Evolutionary conservation across 2,113 vertebrate genomes (phyloP), one percentile per base, ranked within the genome.

Genomic region (Raja brachyura): DNA sequence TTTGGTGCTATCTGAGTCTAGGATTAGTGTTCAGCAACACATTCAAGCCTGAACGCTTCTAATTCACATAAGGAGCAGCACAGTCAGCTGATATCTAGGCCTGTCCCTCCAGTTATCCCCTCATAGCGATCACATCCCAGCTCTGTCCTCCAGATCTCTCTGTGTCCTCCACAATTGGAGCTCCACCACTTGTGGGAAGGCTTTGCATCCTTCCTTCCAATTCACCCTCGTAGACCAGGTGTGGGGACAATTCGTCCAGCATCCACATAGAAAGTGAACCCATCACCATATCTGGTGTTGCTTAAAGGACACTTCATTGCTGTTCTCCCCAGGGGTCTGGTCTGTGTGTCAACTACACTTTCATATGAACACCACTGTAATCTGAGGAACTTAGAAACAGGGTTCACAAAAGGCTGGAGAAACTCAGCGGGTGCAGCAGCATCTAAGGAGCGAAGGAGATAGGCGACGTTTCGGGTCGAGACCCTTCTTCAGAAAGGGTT

Each of bases 171-270:
- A 16, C 14, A 5, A 4, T 16, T 78, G 33, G 0, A 5, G 9
- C 31, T 78, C 77, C 39, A 16, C 77, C 14, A 39, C 18, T 78
- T 13, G 77, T 16, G 33, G 33, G 31, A 78, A 5, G 77, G 39
- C 31, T 94, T 96, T 97, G 95, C 98, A 99, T 88, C 98, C 98
- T 85, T 99, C 98, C 94, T 98, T 99, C 94, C 39, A 48, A 48
- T 48, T 48, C 39, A 48, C 39, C 39, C 39, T 48, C 1, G 0
- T 48, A 48, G 39, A 48, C 39, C 39, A 48, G 39, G 39, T 48
- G 39, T 48, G 39, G 39, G 39, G 39, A 48, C 39, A 48, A 48
- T 48, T 48, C 77, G 4, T 48, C 18, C 20, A 18, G 33, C 33
- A 48, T 20, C 33, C 39, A 7, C 8, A 20, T 18, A 79, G 39